Conservation (phyloP, 2,888 invertebrate species). For the Ichneumoninae sp. region DNA sequence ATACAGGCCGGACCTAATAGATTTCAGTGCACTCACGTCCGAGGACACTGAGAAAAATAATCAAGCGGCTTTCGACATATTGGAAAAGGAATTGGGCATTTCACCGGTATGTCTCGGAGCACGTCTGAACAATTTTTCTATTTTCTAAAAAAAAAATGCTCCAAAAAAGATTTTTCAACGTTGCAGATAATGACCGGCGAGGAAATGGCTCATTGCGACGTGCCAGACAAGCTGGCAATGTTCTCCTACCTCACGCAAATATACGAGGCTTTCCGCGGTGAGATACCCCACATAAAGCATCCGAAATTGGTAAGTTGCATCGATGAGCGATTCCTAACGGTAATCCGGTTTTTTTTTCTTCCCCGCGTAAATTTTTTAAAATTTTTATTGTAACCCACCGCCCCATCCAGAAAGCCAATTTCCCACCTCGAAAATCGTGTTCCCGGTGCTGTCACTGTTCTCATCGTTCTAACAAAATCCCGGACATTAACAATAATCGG, state of each 20-base stretch:
- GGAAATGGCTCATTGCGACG: constrained; percentile 90
- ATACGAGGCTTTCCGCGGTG: constrained; percentile 95
- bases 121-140: constrained; percentile 2
- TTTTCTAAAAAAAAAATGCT: background rate
- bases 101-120: constrained; percentile 84
- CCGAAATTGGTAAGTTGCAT: constrained; percentile 88
- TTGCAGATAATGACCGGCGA: constrained; percentile 89
- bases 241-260: constrained; percentile 95
- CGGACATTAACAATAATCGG: constrained; percentile 62
- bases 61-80: constrained; percentile 93
- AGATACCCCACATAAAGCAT: constrained; percentile 93
- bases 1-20: constrained; percentile 96
- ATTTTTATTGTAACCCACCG: constrained; percentile 17
- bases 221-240: constrained; percentile 90
- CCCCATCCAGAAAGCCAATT: constrained; percentile 30
- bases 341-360: constrained; percentile 14
- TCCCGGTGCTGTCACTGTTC: constrained; percentile 55
- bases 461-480: constrained; percentile 55
- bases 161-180: background rate
- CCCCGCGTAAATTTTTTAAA: background rate
- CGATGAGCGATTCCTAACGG: background rate
- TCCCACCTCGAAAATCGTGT: constrained; percentile 13
- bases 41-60: constrained; percentile 89
- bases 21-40: constrained; percentile 88
- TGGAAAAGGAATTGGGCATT: constrained; percentile 93